A percentile compares a stretch with the other conserved stretches of the same genome.
Evolutionary conservation across 2,113 vertebrate species (phyloP).

Genomic region (Dascyllus trimaculatus): DNA sequence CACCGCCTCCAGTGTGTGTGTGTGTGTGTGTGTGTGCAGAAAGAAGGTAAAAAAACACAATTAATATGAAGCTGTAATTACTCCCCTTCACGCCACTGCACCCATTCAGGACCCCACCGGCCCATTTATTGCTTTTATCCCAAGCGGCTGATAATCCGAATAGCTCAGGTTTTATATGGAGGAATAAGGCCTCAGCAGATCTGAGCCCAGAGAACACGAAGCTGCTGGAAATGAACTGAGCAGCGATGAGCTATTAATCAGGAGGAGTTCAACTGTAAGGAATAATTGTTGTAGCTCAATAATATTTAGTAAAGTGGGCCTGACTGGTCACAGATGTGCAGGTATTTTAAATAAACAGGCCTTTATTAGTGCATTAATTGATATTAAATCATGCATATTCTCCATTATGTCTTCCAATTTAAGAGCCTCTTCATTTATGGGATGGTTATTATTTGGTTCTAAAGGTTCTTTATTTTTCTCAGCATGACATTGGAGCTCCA

Average conservation of each 20-base stretch:
- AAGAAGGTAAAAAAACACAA: constrained; percentile 82
- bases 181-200: constrained; percentile 40
- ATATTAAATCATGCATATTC: no score
- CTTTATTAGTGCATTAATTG: no score
- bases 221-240: constrained; percentile 35
- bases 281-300: background rate
- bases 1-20: constrained; percentile 80
- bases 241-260: background rate
- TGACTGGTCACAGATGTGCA: no score
- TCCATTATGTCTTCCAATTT: no score
- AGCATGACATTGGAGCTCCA: no score
- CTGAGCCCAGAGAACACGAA: constrained; percentile 8
- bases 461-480: no score
- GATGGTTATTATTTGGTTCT: no score
- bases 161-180: constrained; percentile 72
- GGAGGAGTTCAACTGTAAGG: background rate
- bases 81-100: constrained; percentile 85
- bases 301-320: background rate
- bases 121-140: constrained; percentile 85
- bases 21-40: no score
- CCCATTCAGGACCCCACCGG: constrained; percentile 84
- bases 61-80: constrained; percentile 90
- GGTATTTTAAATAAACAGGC: no score
- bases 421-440: no score
- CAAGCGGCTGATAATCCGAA: constrained; percentile 87